These are phyloP conservation scores for Anabas testudineus DNA, from an alignment of 2,797 vertebrate species.

Conservation along the genomic window DNA sequence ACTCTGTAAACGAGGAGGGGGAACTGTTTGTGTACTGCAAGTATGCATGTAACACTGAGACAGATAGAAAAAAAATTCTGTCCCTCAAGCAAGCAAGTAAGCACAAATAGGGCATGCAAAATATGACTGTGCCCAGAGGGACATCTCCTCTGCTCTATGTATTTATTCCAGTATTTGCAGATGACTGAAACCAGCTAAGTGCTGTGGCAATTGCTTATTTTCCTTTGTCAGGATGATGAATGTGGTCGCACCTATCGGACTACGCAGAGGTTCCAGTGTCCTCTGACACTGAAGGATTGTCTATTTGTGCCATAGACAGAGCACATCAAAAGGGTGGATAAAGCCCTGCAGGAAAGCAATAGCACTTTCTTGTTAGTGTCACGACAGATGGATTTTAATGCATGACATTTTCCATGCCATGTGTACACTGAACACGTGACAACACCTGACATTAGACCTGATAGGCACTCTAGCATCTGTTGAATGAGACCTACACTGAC, in stretches of 20 bases:
- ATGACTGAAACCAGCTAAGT: conserved; percentile 84
- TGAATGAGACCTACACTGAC: not conserved
- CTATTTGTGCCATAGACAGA: conserved; percentile 80
- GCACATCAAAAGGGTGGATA: conserved; percentile 74
- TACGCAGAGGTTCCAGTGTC: conserved; percentile 76
- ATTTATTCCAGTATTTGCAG: conserved; percentile 86
- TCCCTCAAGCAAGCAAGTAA: conserved; percentile 75
- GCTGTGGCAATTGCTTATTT: conserved; percentile 83
- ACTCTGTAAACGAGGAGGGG: conserved; percentile 19
- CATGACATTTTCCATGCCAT: conserved; percentile 40
- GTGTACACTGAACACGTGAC: conserved; percentile 39
- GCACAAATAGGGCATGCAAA: conserved; percentile 82
- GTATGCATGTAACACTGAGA: conserved; percentile 38
- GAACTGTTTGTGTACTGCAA: conserved; percentile 14
- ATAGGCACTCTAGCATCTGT: conserved; percentile 12
- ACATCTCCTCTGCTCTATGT: conserved; percentile 62
- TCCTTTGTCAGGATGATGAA: conserved; percentile 83
- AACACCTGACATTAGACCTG: conserved; percentile 10
- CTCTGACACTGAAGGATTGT: conserved; percentile 82
- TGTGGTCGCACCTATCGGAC: conserved; percentile 77
- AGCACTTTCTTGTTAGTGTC: conserved; percentile 69
- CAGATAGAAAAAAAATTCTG: conserved; percentile 47
- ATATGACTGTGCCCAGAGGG: conserved; percentile 72
- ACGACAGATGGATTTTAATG: conserved; percentile 51
- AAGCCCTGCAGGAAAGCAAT: conserved; percentile 74